phyloP scores from a whole-genome alignment of 2,113 vertebrate species.

The Podocnemis expansa region DNA sequence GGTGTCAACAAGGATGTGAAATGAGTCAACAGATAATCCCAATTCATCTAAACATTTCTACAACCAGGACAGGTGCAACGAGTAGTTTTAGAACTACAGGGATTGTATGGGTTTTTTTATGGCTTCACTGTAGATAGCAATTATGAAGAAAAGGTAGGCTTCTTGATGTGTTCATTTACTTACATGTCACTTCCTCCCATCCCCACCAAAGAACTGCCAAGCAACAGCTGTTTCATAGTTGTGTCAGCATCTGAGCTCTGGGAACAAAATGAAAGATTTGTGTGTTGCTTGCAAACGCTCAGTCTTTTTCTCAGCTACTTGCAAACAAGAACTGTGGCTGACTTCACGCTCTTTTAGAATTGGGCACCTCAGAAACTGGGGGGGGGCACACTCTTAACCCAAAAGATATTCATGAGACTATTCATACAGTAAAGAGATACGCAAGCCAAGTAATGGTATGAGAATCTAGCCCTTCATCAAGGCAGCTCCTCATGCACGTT shows the following conservation, averaged over 20 bases:
- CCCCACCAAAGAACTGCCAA: neutral
- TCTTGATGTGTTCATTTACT: neutral
- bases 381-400: no score
- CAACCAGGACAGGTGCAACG: neutral
- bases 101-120: neutral
- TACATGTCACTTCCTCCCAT: neutral
- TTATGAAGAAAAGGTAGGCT: conserved; percentile 6
- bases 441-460: neutral
- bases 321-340: neutral
- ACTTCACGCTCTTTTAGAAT: neutral
- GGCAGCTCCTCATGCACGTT: neutral
- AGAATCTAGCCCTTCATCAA: neutral
- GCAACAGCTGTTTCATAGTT: neutral
- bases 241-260: neutral
- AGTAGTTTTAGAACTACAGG: neutral
- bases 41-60: neutral
- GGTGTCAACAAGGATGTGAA: neutral
- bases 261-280: neutral
- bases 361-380: neutral
- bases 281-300: neutral
- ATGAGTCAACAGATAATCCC: neutral
- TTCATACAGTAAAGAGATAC: neutral
- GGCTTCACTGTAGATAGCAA: neutral
- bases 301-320: neutral
- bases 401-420: neutral